Evolutionary conservation across 2,888 invertebrate genomes (phyloP).

Genomic region (Microplitis manilae): DNA sequence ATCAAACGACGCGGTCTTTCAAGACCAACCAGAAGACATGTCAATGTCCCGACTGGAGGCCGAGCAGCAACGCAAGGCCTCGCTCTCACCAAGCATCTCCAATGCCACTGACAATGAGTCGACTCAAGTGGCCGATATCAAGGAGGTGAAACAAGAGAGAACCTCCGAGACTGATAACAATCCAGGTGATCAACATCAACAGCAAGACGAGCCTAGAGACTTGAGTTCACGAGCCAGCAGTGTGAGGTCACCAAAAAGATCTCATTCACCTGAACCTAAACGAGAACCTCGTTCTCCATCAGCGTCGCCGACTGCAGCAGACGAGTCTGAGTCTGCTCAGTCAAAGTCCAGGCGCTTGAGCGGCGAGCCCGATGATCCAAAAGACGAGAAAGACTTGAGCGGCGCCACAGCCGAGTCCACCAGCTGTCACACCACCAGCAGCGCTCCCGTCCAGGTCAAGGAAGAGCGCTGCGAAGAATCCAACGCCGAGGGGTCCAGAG

Average conservation of each 20-base stretch:
- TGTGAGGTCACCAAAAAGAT: constrained; percentile 56
- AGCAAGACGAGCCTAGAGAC: constrained; percentile 66
- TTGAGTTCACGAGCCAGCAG: constrained; percentile 66
- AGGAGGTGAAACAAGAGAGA: constrained; percentile 49
- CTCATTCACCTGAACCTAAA: constrained; percentile 46
- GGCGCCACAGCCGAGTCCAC: too few relatives aligned
- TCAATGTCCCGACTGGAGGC: constrained; percentile 69
- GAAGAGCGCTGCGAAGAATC: constrained; percentile 42
- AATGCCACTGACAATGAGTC: constrained; percentile 54
- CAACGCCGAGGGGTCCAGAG: constrained; percentile 61
- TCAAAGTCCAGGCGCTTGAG: constrained; percentile 19
- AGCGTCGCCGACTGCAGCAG: constrained; percentile 21
- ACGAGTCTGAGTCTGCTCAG: constrained; percentile 51
- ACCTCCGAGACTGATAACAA: constrained; percentile 40
- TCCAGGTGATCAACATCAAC: constrained; percentile 45
- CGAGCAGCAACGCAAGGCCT: constrained; percentile 60
- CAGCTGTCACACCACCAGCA: too few relatives aligned
- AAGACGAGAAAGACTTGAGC: constrained; percentile 26
- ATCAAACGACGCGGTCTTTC: constrained; percentile 74
- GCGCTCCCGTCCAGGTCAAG: constrained; percentile 35
- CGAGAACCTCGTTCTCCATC: constrained; percentile 43
- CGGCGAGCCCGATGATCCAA: constrained; percentile 33
- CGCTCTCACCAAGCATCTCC: constrained; percentile 55
- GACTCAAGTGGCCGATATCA: constrained; percentile 57
- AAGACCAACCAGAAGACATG: constrained; percentile 70